These are phyloP conservation scores for Gonatopus flavifemur DNA, from an alignment of 1,140 invertebrate species.

Conservation along the genomic window DNA sequence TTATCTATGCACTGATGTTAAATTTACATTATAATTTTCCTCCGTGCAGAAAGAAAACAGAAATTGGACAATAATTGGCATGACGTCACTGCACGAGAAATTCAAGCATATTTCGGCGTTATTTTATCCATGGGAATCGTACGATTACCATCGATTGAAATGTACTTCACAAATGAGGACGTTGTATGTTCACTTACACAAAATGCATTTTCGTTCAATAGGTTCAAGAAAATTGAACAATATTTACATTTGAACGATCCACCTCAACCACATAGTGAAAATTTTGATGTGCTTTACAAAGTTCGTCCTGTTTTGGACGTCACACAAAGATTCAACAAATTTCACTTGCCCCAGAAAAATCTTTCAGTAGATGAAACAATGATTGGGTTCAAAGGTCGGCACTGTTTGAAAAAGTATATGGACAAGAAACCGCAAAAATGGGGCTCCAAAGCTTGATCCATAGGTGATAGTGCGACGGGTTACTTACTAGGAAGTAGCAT, in stretches of 20 bases:
- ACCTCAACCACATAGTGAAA: not conserved
- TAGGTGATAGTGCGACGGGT: conserved; percentile 3
- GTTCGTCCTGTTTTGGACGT: not conserved
- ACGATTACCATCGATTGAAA: not conserved
- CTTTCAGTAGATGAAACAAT: conserved; percentile 24
- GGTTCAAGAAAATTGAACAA: not conserved
- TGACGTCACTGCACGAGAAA: too few species aligned
- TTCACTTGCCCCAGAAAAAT: not conserved
- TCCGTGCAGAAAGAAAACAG: too few species aligned
- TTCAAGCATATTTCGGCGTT: not conserved
- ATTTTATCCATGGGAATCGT: not conserved
- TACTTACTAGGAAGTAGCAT: conserved; percentile 6
- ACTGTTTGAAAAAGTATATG: conserved; percentile 31
- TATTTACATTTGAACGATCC: too few species aligned
- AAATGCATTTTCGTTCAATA: not conserved
- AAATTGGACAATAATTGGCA: not conserved
- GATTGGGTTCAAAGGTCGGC: conserved; percentile 27
- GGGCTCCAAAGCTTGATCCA: conserved; percentile 29
- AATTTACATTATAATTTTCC: too few species aligned
- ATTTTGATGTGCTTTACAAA: not conserved
- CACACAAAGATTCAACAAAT: not conserved
- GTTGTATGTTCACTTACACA: too few species aligned
- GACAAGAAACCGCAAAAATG: conserved; percentile 43
- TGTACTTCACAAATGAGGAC: not conserved
- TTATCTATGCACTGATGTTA: too few species aligned